A percentile compares a stretch with the other conserved stretches of the same genome.
Evolutionary conservation across 2,888 invertebrate species (phyloP).

Genomic region (Deroplatys truncata): DNA sequence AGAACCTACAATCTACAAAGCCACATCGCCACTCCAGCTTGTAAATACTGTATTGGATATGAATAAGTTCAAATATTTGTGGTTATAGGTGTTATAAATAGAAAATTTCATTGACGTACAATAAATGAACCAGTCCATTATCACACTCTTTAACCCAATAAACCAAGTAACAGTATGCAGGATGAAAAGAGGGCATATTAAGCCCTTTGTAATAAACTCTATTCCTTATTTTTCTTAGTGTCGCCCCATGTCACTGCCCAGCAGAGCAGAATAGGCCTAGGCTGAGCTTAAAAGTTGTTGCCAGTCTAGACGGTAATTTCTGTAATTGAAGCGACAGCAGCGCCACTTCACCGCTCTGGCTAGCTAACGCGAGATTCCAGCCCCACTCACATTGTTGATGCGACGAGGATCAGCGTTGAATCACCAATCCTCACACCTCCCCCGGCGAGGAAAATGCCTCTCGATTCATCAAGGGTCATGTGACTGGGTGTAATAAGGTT

Average conservation of each 20-base stretch:
- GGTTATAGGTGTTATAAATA: no score
- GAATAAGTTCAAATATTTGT: no score
- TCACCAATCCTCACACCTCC: not conserved
- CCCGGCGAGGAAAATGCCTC: not conserved
- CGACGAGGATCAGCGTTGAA: not conserved
- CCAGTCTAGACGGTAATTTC: not conserved
- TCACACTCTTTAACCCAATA: no score
- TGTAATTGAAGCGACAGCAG: slow-evolving; percentile 11
- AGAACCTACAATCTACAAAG: no score
- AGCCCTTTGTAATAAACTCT: no score
- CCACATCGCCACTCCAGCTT: no score
- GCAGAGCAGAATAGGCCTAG: not conserved
- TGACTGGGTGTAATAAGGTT: not conserved
- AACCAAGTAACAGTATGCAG: no score
- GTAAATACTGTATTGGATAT: no score
- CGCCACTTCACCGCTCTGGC: not conserved
- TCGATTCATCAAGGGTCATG: not conserved
- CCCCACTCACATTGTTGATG: not conserved
- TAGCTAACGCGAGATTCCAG: not conserved
- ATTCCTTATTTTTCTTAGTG: not conserved
- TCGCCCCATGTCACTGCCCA: not conserved
- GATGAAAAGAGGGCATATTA: no score
- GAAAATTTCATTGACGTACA: no score
- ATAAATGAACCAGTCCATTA: no score
- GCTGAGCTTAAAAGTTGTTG: not conserved